Evolutionary conservation across 2,113 vertebrate genomes (phyloP).

Genomic region (Hypocryptadius cinnamomeus): DNA sequence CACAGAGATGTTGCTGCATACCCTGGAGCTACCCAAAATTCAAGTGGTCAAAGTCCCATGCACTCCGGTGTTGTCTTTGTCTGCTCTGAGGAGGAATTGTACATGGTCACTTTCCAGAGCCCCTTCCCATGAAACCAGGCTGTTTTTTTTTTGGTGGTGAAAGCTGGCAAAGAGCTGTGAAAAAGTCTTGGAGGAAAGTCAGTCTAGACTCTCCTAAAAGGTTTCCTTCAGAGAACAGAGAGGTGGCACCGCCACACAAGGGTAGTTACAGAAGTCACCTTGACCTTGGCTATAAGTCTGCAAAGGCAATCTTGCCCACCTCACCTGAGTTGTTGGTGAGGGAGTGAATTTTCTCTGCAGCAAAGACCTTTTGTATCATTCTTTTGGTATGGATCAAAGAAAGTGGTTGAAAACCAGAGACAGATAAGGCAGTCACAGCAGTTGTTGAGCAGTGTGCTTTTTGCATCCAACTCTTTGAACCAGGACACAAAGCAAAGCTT

Average conservation of each 20-base stretch:
- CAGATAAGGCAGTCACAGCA: neutral
- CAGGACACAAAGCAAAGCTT: neutral
- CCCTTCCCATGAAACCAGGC: neutral
- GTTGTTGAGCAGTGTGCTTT: neutral
- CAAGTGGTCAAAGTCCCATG: neutral
- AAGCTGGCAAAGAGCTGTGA: neutral
- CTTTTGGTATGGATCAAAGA: neutral
- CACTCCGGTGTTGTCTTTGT: neutral
- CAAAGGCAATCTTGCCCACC: neutral
- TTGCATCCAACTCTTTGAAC: neutral
- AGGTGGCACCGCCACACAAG: neutral
- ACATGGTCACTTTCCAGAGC: neutral
- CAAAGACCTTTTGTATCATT: neutral
- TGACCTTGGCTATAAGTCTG: neutral
- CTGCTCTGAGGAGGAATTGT: neutral
- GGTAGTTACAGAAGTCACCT: neutral
- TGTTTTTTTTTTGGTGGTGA: neutral
- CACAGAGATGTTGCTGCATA: neutral
- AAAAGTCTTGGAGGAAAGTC: neutral
- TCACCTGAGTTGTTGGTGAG: neutral
- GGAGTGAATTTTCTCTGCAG: neutral
- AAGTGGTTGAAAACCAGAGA: neutral
- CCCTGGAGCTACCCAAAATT: neutral
- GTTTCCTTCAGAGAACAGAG: neutral
- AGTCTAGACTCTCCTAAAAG: neutral